A percentile compares a stretch with the other conserved stretches of the same genome.
These are phyloP conservation scores for Tupaia tana DNA, from an alignment of 2,113 vertebrate species.

Conservation along the genomic window DNA sequence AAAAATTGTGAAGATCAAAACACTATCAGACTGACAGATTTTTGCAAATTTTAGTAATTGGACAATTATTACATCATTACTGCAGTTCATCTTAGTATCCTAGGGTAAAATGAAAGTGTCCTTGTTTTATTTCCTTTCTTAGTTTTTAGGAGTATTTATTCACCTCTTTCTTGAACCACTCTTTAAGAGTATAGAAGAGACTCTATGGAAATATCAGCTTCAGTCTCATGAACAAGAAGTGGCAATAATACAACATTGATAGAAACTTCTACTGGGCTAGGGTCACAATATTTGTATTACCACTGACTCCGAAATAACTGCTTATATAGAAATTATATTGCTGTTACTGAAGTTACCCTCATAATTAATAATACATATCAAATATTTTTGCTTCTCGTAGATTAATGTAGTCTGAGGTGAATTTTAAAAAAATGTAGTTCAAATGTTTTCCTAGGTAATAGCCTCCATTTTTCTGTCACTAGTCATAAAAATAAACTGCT, in stretches of 20 bases:
- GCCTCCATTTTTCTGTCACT: background rate
- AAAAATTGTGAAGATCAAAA: background rate
- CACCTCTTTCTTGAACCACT: background rate
- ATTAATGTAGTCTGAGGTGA: background rate
- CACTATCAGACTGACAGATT: background rate
- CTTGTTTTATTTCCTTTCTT: background rate
- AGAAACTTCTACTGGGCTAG: background rate
- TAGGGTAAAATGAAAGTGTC: background rate
- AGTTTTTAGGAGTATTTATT: background rate
- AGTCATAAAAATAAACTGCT: background rate
- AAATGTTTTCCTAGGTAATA: background rate
- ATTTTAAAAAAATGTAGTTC: background rate
- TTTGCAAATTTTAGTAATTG: background rate
- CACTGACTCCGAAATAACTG: background rate
- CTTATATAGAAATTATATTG: background rate
- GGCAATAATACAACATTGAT: background rate
- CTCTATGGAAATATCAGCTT: background rate
- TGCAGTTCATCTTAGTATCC: background rate
- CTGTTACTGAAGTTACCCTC: background rate
- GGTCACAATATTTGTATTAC: background rate
- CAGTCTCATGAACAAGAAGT: background rate
- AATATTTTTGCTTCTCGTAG: background rate
- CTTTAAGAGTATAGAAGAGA: background rate
- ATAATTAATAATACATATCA: background rate
- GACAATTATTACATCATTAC: background rate